Evolutionary conservation across 2,113 vertebrate genomes (phyloP), one percentile per base, ranked within the genome.

Genomic region (Lonchura striata): DNA sequence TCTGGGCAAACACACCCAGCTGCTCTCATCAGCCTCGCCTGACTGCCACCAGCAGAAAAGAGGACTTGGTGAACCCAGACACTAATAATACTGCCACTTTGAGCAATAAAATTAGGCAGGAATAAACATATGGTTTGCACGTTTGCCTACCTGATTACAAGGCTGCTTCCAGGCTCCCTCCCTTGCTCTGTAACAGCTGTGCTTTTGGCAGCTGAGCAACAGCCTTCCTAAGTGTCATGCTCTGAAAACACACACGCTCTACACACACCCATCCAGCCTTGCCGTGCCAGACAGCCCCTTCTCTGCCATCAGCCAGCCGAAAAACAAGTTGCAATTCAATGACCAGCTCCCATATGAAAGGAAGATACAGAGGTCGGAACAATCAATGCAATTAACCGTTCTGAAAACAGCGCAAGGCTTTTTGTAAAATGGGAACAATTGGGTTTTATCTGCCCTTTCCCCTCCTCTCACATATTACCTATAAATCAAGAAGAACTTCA

Each of bases 261-360:
- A n/a, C 83, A 39, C 94, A 83, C 65, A 52, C 82, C 74, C 96
- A 27, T 37, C 44, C 94, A 91, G 96, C 85, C 90, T 52, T 10
- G 28, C 37, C 1, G 96, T 97, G 96, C 95, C 97, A 97, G 97
- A 94, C 94, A 83, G 92, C 95, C 95, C 93, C 89, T 95, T 94
- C 92, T 79, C 93, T 0, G 6, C 56, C 4, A 9, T 52, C 75
- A 53, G 94, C 57, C 71, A 76, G 70, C 21, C 7, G 2, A 71
- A 88, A 94, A 94, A 92, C 94, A 95, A 50, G 61, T 81, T 92
- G 65, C 92, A 69, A 60, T 90, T 94, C 93, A 96, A 65, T 8
- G 68, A 47, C 83, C 94, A 92, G 82, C 85, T 94, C 91, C 64
- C n/a, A 0, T 25, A 60, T 83, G 87, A 95, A 91, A 90, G 66